These are phyloP conservation scores for Nineta flava DNA, from an alignment of 2,888 invertebrate species.

Conservation along the genomic window DNA sequence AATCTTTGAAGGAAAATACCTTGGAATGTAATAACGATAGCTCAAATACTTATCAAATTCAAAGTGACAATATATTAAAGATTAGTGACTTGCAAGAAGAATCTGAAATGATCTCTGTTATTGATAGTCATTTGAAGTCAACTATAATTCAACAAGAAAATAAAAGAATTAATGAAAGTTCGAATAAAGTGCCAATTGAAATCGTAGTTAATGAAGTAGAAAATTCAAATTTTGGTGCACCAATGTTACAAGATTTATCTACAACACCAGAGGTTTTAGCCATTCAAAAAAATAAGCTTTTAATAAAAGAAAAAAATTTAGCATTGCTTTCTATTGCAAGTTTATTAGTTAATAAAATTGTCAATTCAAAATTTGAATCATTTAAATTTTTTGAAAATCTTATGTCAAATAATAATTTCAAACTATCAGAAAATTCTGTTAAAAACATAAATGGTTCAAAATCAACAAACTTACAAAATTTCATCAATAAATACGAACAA, in stretches of 20 bases:
- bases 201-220: neutral
- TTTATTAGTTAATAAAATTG: neutral
- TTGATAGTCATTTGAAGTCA: neutral
- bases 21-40: neutral
- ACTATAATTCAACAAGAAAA: neutral
- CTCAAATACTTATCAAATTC: neutral
- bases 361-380: neutral
- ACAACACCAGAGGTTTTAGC: neutral
- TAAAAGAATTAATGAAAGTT: neutral
- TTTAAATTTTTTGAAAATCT: neutral
- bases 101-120: neutral
- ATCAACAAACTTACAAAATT: no score
- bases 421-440: no score
- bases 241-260: conserved; percentile 2
- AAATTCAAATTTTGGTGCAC: neutral
- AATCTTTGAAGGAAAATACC: neutral
- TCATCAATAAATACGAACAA: no score
- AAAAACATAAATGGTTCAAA: no score
- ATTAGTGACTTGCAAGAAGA: neutral
- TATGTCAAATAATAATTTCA: neutral
- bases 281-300: neutral
- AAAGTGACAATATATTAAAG: neutral
- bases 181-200: neutral
- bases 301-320: neutral
- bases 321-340: neutral